Conservation (phyloP, 2,888 invertebrate species). For the Ptilodon capucinus region DNA sequence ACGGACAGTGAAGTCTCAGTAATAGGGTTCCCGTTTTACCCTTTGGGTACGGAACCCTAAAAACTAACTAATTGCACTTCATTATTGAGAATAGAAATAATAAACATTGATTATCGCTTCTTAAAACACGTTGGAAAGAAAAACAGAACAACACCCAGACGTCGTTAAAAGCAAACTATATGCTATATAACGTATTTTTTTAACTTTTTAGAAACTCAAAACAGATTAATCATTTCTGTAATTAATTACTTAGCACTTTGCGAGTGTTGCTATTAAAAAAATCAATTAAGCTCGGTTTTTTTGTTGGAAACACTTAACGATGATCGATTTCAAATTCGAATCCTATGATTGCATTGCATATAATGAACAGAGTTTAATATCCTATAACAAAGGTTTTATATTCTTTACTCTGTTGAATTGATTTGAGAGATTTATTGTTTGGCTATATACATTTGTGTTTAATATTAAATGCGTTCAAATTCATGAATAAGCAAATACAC, state of each 20-base stretch:
- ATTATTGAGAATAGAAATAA: no score
- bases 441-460: conserved; percentile 38
- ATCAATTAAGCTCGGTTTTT: not conserved
- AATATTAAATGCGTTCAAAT: no score
- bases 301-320: not conserved
- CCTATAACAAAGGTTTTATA: not conserved
- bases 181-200: not conserved
- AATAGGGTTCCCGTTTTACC: no score
- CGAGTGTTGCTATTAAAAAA: not conserved
- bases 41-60: no score
- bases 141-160: not conserved
- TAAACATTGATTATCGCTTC: no score
- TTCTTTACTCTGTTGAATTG: not conserved
- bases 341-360: not conserved
- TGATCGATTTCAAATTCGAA: not conserved
- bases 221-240: not conserved
- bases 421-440: not conserved
- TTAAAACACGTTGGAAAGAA: no score
- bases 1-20: no score
- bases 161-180: not conserved
- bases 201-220: not conserved
- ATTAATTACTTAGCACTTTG: not conserved
- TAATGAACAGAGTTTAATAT: not conserved
- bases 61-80: no score
- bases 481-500: no score